Percentiles rank a stretch among this genome's conserved stretches.
Conservation (phyloP, 2,113 vertebrate genomes). For the Microtus montanus region DNA sequence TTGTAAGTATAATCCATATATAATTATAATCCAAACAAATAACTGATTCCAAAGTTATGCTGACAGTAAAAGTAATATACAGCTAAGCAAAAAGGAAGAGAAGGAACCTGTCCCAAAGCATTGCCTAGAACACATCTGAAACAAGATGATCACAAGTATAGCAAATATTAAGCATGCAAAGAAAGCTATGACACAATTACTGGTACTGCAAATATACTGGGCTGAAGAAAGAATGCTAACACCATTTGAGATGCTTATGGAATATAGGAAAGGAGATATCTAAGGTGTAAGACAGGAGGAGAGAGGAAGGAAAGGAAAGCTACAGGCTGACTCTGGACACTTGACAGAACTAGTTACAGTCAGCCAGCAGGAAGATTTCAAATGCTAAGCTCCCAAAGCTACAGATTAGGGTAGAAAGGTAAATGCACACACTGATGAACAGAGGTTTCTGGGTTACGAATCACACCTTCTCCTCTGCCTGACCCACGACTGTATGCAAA, state of each 20-base stretch:
- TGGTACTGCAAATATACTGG: background rate
- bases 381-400: conserved; percentile 14
- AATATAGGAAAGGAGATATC: conserved; percentile 1
- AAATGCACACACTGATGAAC: background rate
- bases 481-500: background rate
- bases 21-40: background rate
- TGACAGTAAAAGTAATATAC: conserved; percentile 35
- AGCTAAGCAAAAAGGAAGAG: background rate
- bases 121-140: background rate
- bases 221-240: conserved; percentile 31
- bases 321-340: background rate
- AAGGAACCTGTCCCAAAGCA: conserved; percentile 38
- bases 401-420: background rate
- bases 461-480: background rate
- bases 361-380: background rate
- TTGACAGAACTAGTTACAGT: background rate
- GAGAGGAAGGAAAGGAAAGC: background rate
- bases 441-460: background rate
- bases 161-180: background rate
- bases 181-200: background rate
- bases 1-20: conserved; percentile 29
- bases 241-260: background rate
- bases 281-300: background rate
- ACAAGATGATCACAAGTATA: conserved; percentile 3
- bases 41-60: conserved; percentile 34